A percentile compares a stretch with the other conserved stretches of the same genome.
These are phyloP conservation scores for Megaleporinus macrocephalus DNA, from an alignment of 2,113 vertebrate species.

Conservation along the genomic window DNA sequence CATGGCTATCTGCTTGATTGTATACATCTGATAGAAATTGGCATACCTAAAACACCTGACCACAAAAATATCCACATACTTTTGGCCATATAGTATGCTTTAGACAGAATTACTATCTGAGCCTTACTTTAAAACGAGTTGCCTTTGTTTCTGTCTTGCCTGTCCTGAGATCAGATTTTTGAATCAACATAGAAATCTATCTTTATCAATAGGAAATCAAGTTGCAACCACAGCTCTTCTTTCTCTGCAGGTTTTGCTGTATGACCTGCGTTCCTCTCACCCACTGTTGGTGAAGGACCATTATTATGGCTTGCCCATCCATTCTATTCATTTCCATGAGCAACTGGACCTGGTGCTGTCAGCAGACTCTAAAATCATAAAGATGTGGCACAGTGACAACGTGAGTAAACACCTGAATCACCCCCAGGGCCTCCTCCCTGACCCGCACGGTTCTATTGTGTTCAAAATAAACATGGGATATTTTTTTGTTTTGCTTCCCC, in stretches of 20 bases:
- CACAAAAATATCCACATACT: no score
- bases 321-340: constrained; percentile 88
- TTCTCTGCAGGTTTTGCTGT: constrained; percentile 85
- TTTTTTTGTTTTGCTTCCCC: constrained; percentile 39
- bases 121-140: no score
- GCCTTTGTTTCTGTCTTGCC: not conserved
- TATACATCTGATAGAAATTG: no score
- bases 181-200: no score
- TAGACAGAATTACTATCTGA: no score
- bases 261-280: constrained; percentile 91
- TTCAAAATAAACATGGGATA: constrained; percentile 33
- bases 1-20: no score
- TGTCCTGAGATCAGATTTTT: not conserved
- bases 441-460: constrained; percentile 9
- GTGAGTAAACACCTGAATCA: constrained; percentile 72
- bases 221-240: not conserved
- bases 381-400: constrained; percentile 94
- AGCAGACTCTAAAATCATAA: constrained; percentile 93
- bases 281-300: constrained; percentile 95
- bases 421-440: not conserved
- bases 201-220: not conserved
- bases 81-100: no score
- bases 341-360: constrained; percentile 90
- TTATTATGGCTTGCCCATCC: constrained; percentile 92
- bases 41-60: no score